Conservation (phyloP, 1,140 invertebrate species). For the Cydia pomonella region DNA sequence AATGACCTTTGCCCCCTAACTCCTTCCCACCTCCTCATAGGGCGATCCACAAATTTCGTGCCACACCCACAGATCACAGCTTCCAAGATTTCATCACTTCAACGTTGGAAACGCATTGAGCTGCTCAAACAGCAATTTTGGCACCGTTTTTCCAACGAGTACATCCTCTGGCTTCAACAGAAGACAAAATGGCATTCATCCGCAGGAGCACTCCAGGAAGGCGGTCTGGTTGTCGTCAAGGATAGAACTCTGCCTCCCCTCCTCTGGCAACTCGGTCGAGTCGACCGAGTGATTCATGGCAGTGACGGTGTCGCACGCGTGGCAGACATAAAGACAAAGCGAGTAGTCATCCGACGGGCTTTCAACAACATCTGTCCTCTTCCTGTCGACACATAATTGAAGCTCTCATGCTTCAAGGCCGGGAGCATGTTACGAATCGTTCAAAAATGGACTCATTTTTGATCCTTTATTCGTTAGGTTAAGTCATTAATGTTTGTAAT, state of each 20-base stretch:
- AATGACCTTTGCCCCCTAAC: slow-evolving; percentile 35
- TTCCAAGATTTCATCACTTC: slow-evolving; percentile 1
- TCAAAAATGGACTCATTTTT: too few relatives aligned
- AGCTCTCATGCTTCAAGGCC: too few relatives aligned
- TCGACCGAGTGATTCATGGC: slow-evolving; percentile 47
- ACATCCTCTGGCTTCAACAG: slow-evolving; percentile 35
- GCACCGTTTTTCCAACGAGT: slow-evolving; percentile 37
- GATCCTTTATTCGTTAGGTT: too few relatives aligned
- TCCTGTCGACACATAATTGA: too few relatives aligned
- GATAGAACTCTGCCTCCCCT: slow-evolving; percentile 52
- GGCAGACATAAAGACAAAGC: slow-evolving; percentile 2
- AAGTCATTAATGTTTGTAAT: too few relatives aligned
- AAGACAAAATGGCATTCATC: slow-evolving; percentile 34
- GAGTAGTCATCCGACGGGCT: neutral
- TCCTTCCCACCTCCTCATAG: slow-evolving; percentile 36
- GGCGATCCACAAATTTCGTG: slow-evolving; percentile 30
- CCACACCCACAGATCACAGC: neutral
- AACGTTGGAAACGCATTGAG: slow-evolving; percentile 38
- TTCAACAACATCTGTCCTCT: too few relatives aligned
- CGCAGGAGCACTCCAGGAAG: slow-evolving; percentile 34
- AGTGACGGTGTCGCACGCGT: slow-evolving; percentile 50
- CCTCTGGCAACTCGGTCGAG: slow-evolving; percentile 51
- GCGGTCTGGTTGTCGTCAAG: slow-evolving; percentile 56
- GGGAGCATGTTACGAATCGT: too few relatives aligned
- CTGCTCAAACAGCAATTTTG: slow-evolving; percentile 39